Base-by-base conservation (phyloP, 2,888 invertebrate species). In the Cheilosia vulpina region DNA sequence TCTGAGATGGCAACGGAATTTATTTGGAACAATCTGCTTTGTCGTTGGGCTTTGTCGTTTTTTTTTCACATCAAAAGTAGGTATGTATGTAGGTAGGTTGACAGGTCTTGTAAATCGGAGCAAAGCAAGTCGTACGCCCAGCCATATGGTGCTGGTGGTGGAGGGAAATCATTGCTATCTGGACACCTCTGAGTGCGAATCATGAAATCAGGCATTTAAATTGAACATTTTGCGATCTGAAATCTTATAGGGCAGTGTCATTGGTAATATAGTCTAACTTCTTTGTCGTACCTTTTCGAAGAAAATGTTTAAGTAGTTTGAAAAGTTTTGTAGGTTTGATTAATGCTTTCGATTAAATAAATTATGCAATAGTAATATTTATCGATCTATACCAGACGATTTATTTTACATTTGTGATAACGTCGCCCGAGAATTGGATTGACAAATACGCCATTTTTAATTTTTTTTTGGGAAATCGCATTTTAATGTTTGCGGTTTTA, bases 1-100 rank as follows among this genome's bases (percentile, higher is more conserved):
- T 62, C 43, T 19, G 38, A 34, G 52, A 45, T 27, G 60, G 41
- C 50, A 73, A 45, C 27, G 19, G 52, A 71, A 57, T 72, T 47
- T 45, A 27, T 31, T 57, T 6, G 27, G 45, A 31, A 47, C 69
- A 58, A 34, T 69, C 58, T 34, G 47, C 34, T 38, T 47, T 57
- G 7, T n/a, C n/a, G 21, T 66, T 52, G 38, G 11, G 17, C 27
- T 27, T 21, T 68, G 53, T 55, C 47, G 53, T 55, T 31, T 17
- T 50, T 50, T 21, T 13, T 52, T 21, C 63, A 47, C 13, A 21
- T 24, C 13, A 53, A 19, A 21, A 13, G 24, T 53, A 53, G 3
- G 24, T 24, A 53, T 27, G 24, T 13, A 13, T 5, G 31, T 31
- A 34, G 47, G 27, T 17, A 38, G 38, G 7, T 31, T 4, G 6